These are phyloP conservation scores for Eristalis pertinax DNA, from an alignment of 2,888 invertebrate genomes.

Conservation along the genomic window DNA sequence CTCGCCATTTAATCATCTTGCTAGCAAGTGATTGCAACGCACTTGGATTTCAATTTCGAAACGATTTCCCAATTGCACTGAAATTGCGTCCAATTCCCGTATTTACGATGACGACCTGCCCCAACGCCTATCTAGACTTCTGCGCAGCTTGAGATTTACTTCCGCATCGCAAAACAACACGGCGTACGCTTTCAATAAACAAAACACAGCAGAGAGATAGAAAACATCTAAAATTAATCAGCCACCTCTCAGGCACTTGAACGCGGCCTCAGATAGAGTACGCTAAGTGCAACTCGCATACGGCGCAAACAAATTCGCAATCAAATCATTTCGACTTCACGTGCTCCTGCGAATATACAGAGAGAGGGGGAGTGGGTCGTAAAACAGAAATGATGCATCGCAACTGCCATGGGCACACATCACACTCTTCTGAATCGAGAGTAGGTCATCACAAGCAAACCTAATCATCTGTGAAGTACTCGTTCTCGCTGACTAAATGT, in stretches of 20 bases:
- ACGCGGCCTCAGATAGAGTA: constrained; percentile 27
- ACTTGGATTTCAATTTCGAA: no score
- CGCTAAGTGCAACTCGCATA: constrained; percentile 14
- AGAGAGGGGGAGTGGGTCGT: background rate
- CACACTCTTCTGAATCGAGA: constrained; percentile 26
- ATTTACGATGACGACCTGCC: constrained; percentile 23
- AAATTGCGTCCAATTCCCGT: background rate
- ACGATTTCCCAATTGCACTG: no score
- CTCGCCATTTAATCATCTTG: no score
- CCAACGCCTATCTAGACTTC: constrained; percentile 44
- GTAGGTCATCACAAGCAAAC: constrained; percentile 59
- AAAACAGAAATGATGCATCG: constrained; percentile 24
- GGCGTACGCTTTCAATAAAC: background rate
- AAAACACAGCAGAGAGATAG: no score
- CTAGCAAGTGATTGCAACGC: no score
- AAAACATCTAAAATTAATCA: constrained; percentile 53
- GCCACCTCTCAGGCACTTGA: constrained; percentile 47
- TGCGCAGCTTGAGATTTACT: constrained; percentile 9
- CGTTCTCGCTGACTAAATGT: constrained; percentile 35
- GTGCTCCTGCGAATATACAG: constrained; percentile 38
- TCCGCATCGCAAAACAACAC: background rate
- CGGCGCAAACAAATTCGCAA: constrained; percentile 17
- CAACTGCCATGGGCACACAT: constrained; percentile 25
- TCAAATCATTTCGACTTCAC: constrained; percentile 59
- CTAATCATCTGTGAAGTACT: constrained; percentile 64